Percentiles rank a stretch among this genome's conserved stretches.
phyloP scores from a whole-genome alignment of 2,888 invertebrate genomes.

The Sesia bembeciformis region DNA sequence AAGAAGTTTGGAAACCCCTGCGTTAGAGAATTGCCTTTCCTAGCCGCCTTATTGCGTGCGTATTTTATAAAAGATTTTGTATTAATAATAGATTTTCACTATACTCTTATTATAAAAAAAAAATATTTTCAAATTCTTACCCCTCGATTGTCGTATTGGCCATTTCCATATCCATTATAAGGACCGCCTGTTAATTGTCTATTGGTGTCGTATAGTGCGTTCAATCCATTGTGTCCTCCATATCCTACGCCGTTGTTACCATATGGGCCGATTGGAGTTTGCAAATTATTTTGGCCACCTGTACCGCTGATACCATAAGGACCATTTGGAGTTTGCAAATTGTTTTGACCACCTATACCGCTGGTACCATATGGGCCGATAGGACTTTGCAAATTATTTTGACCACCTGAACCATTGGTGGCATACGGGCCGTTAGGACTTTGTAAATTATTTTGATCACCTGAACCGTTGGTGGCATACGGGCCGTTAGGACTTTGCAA shows the following conservation, averaged over 20 bases:
- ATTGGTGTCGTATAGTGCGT: not conserved
- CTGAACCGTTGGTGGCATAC: slow-evolving; percentile 3
- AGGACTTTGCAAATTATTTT: slow-evolving; percentile 2
- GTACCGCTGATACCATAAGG: slow-evolving; percentile 4
- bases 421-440: slow-evolving; percentile 2
- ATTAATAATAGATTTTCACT: not conserved
- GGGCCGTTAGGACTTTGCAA: slow-evolving; percentile 3
- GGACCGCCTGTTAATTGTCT: not conserved
- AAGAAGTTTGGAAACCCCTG: too few relatives aligned
- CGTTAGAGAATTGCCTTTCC: too few relatives aligned
- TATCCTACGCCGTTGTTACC: not conserved
- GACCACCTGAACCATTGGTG: slow-evolving; percentile 1
- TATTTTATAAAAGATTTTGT: not conserved
- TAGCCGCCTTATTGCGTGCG: too few relatives aligned
- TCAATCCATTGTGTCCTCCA: not conserved
- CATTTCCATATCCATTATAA: not conserved
- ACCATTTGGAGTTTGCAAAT: slow-evolving; percentile 1
- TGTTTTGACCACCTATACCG: not conserved
- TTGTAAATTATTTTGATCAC: not conserved
- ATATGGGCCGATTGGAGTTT: slow-evolving; percentile 1
- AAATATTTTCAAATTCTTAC: slow-evolving; percentile 13
- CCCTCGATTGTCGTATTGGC: slow-evolving; percentile 15
- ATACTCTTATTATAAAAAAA: too few relatives aligned
- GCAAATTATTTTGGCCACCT: slow-evolving; percentile 7
- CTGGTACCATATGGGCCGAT: not conserved